Percentiles rank a stretch among this genome's conserved stretches.
Conservation (phyloP, 2,113 vertebrate species). For the Vulpes vulpes region DNA sequence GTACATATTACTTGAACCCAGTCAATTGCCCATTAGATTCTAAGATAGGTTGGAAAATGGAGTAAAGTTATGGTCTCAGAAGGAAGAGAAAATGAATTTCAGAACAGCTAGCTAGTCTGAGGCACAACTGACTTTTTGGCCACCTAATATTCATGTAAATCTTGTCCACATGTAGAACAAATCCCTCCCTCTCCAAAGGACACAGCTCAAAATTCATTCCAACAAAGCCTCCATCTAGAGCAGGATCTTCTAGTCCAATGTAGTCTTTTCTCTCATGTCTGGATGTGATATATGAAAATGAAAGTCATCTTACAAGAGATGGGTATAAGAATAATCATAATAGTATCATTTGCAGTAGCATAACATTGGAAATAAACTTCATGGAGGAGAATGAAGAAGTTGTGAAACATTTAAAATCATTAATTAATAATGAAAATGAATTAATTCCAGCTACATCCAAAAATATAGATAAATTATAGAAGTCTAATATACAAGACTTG, state of each 20-base stretch:
- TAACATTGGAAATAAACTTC: conserved; percentile 5
- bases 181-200: neutral
- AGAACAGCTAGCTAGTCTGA: neutral
- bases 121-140: neutral
- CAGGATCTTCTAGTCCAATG: neutral
- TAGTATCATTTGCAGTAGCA: neutral
- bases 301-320: neutral
- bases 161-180: neutral
- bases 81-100: neutral
- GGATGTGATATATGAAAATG: neutral
- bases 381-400: neutral
- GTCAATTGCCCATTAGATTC: neutral
- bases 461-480: neutral
- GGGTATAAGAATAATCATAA: neutral
- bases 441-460: neutral
- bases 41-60: neutral
- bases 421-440: neutral
- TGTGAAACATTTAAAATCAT: neutral
- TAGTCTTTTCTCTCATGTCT: neutral
- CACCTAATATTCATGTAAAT: neutral
- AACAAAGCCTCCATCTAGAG: neutral
- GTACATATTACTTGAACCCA: neutral
- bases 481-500: neutral
- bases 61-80: neutral
- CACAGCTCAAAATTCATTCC: neutral